Base-by-base conservation (phyloP, 2,113 vertebrate species). In the Mugil cephalus region DNA sequence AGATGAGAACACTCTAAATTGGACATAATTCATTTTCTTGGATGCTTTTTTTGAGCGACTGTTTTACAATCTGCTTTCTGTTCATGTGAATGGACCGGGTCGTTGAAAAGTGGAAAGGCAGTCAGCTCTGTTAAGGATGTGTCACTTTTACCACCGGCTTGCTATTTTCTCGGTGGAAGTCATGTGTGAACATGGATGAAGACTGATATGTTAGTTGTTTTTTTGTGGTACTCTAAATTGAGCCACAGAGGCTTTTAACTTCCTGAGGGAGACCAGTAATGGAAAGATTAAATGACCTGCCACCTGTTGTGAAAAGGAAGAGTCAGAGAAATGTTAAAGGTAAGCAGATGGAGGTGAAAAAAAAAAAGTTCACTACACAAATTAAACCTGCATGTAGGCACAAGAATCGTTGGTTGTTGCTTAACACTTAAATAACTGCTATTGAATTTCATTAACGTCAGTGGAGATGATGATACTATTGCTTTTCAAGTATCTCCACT, bases 321-420 rank as follows among this genome's bases (percentile, higher is more conserved):
- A 85, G 58, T 47, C 46, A 77, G 5, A 77, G 6, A 75, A 91
- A 85, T 40, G 18, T 35, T 24, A 58, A 86, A 76, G 86, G 87
- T 93, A 86, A 88, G 89, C 8, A 35, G 11, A 1, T n/a, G 40
- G 40, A n/a, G 11, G 10, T 30, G 13, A 15, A 30, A 10, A 15
- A 14, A 40, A 11, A n/a, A 21, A 10, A 48, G 14, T 18, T 52
- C 19, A 8, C 48, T 53, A 0, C 47, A 39, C 7, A 52, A 47
- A 54, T 4, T 55, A 70, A 17, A 48, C 19, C 10, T 13, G 14
- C 19, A 4, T 46, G 19, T 14, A 30, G 24, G 24, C 5, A 5
- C 10, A 58, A 56, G 40, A 60, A 36, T 60, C 10, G 0, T 14
- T 60, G 43, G 11, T 0, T 39, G n/a, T 11, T 36, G 18, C 18